A percentile compares a stretch with the other conserved stretches of the same genome.
Conservation (phyloP, 2,797 vertebrate genomes). For the Tapirus indicus region DNA sequence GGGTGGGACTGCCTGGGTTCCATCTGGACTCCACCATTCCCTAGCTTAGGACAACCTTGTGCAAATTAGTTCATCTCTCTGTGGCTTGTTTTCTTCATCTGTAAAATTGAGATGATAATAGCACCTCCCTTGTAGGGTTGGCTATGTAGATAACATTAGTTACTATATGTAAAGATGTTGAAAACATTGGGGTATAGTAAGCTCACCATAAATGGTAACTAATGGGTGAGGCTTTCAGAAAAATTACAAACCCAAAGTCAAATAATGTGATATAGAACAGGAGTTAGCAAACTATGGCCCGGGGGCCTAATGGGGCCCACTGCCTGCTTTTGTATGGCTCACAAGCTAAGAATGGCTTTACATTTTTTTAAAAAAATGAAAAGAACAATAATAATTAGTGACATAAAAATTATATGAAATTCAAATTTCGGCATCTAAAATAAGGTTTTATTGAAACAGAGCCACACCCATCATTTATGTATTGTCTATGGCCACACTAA, state of each 20-base stretch:
- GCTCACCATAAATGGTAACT: background rate
- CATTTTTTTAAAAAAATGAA: background rate
- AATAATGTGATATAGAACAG: background rate
- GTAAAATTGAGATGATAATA: background rate
- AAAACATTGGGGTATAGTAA: background rate
- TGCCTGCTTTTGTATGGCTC: background rate
- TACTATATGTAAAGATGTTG: background rate
- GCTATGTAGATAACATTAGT: background rate
- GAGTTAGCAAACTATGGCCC: background rate
- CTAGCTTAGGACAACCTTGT: background rate
- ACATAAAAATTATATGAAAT: conserved; percentile 5
- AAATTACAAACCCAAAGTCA: background rate
- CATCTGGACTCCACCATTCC: background rate
- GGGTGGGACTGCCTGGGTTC: background rate
- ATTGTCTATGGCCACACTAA: too few species aligned
- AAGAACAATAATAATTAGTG: conserved; percentile 17
- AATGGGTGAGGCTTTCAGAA: background rate
- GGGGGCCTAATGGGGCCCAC: background rate
- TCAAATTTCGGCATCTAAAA: background rate
- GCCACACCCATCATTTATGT: background rate
- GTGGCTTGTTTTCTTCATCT: background rate
- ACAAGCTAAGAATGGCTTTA: background rate
- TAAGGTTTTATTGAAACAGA: background rate
- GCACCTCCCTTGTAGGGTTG: background rate
- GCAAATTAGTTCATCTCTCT: background rate